Percentiles rank a stretch among this genome's conserved stretches.
Conservation (phyloP, 2,797 vertebrate genomes). For the Lacerta viridis region DNA sequence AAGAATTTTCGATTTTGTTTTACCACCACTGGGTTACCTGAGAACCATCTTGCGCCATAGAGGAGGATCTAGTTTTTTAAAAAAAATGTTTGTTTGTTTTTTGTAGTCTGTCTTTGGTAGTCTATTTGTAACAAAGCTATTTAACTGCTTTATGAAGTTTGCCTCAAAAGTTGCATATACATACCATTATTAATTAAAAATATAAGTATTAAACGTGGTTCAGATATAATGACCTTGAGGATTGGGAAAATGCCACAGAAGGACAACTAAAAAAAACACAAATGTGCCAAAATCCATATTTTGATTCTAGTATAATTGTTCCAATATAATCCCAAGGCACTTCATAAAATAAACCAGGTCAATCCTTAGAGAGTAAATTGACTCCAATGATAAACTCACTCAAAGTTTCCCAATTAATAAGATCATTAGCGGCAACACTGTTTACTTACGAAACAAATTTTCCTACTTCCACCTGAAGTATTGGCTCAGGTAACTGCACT, state of each 20-base stretch:
- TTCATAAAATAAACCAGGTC: conserved; percentile 18
- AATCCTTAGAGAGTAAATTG: conserved; percentile 10
- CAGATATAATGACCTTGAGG: background rate
- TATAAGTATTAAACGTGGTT: background rate
- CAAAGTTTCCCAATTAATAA: background rate
- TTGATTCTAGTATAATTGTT: conserved; percentile 25
- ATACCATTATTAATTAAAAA: no score
- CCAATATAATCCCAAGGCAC: conserved; percentile 34
- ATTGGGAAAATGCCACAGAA: background rate
- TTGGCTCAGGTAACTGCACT: conserved; percentile 88
- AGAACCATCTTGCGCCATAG: no score
- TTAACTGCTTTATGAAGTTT: no score
- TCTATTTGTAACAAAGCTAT: no score
- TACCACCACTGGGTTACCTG: no score
- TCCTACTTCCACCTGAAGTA: conserved; percentile 95
- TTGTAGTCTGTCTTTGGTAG: no score
- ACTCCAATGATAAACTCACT: background rate
- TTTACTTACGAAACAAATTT: conserved; percentile 98
- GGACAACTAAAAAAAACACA: conserved; percentile 3
- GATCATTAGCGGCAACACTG: conserved; percentile 15
- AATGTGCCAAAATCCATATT: conserved; percentile 20
- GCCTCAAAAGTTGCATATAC: no score
- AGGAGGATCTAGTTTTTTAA: no score
- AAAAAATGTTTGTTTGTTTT: no score
- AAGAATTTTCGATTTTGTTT: no score